Base-by-base conservation (phyloP, 2,888 invertebrate species). In the Exephanes ischioxanthus region DNA sequence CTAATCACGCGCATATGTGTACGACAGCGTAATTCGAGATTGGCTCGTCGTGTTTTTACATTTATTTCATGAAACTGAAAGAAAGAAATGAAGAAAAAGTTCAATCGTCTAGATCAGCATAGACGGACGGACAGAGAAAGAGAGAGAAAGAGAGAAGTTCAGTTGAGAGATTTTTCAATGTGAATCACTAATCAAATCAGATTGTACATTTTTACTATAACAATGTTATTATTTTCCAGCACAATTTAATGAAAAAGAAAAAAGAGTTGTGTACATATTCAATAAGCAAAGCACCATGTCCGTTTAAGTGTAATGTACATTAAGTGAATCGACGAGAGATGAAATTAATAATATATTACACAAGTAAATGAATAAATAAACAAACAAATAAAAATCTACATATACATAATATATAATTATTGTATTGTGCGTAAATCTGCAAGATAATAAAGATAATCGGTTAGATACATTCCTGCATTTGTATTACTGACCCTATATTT, bases 391-490 rank as follows among this genome's bases (percentile, higher is more conserved):
- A 72, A 67, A 71, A 80, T 79, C 72, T 83, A 83, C 66, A 72
- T 53, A 91, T 86, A 87, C 86, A 86, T 85, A 87, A 85, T 89
- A 85, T 90, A 89, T 90, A 68, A 88, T 87, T 91, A 86, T 81
- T 91, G 89, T 91, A 91, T 79, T 91, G 89, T 90, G 87, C 88
- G 88, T 90, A 91, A 91, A 77, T 89, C 88, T 88, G 87, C 87
- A 83, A 86, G 89, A 81, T 86, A 91, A 91, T 91, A 91, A 91
- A 91, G 88, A 88, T 88, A 89, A 88, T 90, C 89, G 83, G 87
- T 90, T 91, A 90, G 87, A 89, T 91, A 90, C 85, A 83, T 67
- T 77, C n/a, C 22, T 41, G 77, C 14, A 14, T 19, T 66, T 6
- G 16, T 5, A 58, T 58, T 26, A 51, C 22, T 14, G 22, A 16